Evolutionary conservation across 2,113 vertebrate genomes (phyloP).

Genomic region (Salvelinus namaycush): DNA sequence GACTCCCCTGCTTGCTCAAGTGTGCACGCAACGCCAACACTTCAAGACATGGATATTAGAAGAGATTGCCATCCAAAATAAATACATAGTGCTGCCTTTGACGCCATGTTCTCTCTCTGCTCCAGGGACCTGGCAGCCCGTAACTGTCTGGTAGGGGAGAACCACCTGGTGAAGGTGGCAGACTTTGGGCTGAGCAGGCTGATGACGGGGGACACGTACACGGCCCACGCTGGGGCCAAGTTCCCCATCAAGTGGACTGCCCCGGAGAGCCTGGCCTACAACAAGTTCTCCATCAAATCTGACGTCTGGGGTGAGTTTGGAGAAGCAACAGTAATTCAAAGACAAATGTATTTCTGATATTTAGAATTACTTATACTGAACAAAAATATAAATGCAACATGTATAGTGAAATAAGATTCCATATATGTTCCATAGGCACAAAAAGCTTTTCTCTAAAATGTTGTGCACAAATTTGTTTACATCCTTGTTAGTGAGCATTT

Average conservation of each 20-base stretch:
- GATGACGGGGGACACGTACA: conserved; percentile 97
- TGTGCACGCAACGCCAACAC: conserved; percentile 1
- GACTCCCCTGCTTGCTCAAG: conserved; percentile 32
- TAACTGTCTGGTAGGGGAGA: conserved; percentile 98
- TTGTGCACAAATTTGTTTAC: too few relatives aligned
- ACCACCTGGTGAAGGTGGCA: conserved; percentile 98
- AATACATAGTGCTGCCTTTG: not conserved
- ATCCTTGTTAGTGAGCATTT: too few relatives aligned
- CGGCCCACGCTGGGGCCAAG: conserved; percentile 92
- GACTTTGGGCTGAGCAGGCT: conserved; percentile 96
- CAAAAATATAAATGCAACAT: too few relatives aligned
- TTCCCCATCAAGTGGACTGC: conserved; percentile 99
- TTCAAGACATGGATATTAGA: not conserved
- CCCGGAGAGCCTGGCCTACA: conserved; percentile 96
- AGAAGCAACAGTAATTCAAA: too few relatives aligned
- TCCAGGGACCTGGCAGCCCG: conserved; percentile 94
- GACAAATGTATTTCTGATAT: not conserved
- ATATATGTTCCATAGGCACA: too few relatives aligned
- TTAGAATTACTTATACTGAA: too few relatives aligned
- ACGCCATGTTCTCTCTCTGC: conserved; percentile 1
- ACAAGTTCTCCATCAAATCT: conserved; percentile 98
- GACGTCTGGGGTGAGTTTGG: conserved; percentile 93
- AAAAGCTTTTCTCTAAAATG: too few relatives aligned
- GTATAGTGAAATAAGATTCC: too few relatives aligned
- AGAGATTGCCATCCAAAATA: not conserved